A percentile compares a stretch with the other conserved stretches of the same genome.
phyloP scores from a whole-genome alignment of 2,888 invertebrate genomes.

The Drosophila paranaensis region DNA sequence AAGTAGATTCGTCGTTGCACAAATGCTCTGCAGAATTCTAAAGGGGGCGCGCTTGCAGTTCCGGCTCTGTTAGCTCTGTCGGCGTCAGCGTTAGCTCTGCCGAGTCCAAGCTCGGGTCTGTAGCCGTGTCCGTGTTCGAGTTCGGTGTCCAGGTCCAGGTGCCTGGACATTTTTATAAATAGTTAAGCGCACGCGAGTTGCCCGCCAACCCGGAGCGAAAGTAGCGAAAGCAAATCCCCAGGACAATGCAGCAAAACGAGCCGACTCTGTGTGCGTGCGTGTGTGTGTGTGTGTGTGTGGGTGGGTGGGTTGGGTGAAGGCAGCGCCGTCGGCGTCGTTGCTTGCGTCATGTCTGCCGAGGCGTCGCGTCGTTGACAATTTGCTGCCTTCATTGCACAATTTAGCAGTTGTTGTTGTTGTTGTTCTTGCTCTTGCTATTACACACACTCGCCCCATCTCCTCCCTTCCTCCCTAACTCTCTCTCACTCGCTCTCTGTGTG shows the following conservation, averaged over 20 bases:
- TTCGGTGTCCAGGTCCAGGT: conserved; percentile 4
- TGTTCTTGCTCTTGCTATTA: conserved; percentile 11
- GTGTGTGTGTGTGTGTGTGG: too few species aligned
- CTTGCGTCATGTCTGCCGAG: conserved; percentile 44
- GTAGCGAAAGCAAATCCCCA: conserved; percentile 15
- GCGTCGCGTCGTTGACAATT: conserved; percentile 35
- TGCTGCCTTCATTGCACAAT: conserved; percentile 41
- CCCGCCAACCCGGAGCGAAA: conserved; percentile 4
- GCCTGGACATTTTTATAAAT: conserved; percentile 36
- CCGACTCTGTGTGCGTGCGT: background rate
- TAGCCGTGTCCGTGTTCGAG: background rate
- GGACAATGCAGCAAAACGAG: conserved; percentile 33
- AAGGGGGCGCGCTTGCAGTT: conserved; percentile 1
- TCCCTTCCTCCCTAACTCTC: background rate
- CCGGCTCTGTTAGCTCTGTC: background rate
- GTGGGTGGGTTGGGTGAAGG: background rate
- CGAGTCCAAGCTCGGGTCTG: conserved; percentile 5
- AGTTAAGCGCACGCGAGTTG: conserved; percentile 25
- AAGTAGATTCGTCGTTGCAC: background rate
- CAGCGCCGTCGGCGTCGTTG: conserved; percentile 14
- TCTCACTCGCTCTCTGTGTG: too few species aligned
- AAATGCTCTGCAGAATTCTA: background rate
- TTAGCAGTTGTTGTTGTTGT: conserved; percentile 38
- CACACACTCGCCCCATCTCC: background rate
- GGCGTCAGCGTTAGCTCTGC: background rate